Percentiles rank a stretch among this genome's conserved stretches.
These are phyloP conservation scores for Psophia crepitans DNA, from an alignment of 2,113 vertebrate species.

Conservation along the genomic window DNA sequence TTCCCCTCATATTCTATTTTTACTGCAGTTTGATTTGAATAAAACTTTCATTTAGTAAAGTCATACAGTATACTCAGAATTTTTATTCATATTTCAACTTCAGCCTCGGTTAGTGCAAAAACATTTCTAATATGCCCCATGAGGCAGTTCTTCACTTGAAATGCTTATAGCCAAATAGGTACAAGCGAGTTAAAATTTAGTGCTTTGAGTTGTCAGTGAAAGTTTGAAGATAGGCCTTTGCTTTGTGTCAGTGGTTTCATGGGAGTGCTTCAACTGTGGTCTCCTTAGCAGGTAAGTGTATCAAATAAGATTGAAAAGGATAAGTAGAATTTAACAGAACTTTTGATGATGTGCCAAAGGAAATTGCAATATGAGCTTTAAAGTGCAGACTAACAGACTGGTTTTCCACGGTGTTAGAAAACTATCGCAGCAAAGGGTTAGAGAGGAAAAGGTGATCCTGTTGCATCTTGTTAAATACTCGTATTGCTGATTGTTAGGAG, in stretches of 20 bases:
- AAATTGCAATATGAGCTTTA: neutral
- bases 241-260: neutral
- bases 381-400: neutral
- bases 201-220: neutral
- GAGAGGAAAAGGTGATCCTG: neutral
- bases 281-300: neutral
- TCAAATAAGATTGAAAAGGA: neutral
- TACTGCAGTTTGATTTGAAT: neutral
- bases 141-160: neutral
- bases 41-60: neutral
- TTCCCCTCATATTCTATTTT: neutral
- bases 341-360: neutral
- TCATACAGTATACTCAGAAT: neutral
- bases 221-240: neutral
- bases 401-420: neutral
- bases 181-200: neutral
- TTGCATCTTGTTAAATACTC: neutral
- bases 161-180: neutral
- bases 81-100: neutral
- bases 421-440: neutral
- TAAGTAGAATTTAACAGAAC: neutral
- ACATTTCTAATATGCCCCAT: neutral
- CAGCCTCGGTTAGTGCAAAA: neutral
- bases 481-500: slow-evolving; percentile 73
- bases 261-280: neutral